Evolutionary conservation across 2,888 invertebrate species (phyloP).

Genomic region (Branchellion lobata): DNA sequence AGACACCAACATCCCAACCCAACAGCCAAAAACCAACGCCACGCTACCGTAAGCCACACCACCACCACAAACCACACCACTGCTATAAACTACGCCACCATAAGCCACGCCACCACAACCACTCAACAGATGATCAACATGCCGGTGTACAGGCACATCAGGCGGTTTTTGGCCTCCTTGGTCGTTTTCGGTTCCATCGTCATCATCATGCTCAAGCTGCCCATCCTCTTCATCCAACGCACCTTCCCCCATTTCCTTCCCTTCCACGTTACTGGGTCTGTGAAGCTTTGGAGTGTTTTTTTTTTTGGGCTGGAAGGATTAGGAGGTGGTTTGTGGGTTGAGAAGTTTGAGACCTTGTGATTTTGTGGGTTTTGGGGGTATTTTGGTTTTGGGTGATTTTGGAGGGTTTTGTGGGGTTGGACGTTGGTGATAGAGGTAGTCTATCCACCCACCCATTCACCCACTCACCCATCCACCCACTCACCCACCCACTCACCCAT

Average conservation of each 20-base stretch:
- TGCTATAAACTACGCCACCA: not conserved
- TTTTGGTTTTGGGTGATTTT: not conserved
- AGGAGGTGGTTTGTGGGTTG: not conserved
- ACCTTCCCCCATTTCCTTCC: conserved; percentile 80
- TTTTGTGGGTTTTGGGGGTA: not conserved
- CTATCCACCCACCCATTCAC: not conserved
- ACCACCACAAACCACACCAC: not conserved
- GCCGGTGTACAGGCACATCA: conserved; percentile 84
- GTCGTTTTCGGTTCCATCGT: conserved; percentile 87
- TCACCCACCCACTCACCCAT: not conserved
- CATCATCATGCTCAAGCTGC: conserved; percentile 91
- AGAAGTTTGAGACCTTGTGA: not conserved
- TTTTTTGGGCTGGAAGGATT: conserved; percentile 33
- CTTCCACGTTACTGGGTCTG: conserved; percentile 78
- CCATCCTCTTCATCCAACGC: conserved; percentile 80
- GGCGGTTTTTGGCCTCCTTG: conserved; percentile 85
- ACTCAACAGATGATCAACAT: conserved; percentile 87
- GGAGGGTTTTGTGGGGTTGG: not conserved
- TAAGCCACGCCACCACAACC: not conserved
- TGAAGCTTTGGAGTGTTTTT: too few relatives aligned
- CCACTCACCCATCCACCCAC: not conserved
- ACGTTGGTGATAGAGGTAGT: not conserved
- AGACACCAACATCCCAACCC: too few relatives aligned
- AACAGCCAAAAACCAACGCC: too few relatives aligned
- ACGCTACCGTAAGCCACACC: not conserved